phyloP scores from a whole-genome alignment of 2,113 vertebrate genomes.

The Coregonus clupeaformis region DNA sequence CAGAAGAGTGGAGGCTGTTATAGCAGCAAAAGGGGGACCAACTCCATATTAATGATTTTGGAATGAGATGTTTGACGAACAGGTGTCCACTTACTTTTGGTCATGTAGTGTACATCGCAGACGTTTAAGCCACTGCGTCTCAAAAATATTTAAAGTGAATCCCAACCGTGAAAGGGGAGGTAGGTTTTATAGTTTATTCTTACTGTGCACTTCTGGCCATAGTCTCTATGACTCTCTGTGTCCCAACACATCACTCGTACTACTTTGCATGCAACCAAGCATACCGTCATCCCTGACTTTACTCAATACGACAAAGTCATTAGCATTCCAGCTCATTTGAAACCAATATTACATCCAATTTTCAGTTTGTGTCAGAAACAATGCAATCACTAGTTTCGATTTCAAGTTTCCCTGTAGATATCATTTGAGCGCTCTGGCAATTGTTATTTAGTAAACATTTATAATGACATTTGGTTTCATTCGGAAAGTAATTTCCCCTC shows the following conservation, averaged over 20 bases:
- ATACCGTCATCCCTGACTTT: not conserved
- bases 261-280: conserved; percentile 10
- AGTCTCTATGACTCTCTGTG: no score
- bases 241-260: conserved; percentile 2
- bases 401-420: conserved; percentile 30
- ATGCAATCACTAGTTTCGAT: conserved; percentile 36
- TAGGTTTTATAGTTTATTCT: no score
- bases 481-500: conserved; percentile 19
- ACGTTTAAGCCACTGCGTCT: no score
- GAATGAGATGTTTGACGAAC: no score
- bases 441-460: conserved; percentile 18
- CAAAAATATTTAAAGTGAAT: no score
- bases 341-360: conserved; percentile 43
- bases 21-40: no score
- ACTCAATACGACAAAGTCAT: conserved; percentile 21
- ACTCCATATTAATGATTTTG: no score
- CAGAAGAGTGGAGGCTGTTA: no score
- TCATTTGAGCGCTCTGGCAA: not conserved
- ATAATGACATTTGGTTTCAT: conserved; percentile 11
- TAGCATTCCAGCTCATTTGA: conserved; percentile 35
- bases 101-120: no score
- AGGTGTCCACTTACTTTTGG: no score
- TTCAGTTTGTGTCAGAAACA: conserved; percentile 36
- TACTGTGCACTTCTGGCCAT: no score
- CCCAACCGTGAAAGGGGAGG: no score